Evolutionary conservation across 2,113 vertebrate genomes (phyloP), one percentile per base, ranked within the genome.

Genomic region (Thamnaconus septentrionalis): DNA sequence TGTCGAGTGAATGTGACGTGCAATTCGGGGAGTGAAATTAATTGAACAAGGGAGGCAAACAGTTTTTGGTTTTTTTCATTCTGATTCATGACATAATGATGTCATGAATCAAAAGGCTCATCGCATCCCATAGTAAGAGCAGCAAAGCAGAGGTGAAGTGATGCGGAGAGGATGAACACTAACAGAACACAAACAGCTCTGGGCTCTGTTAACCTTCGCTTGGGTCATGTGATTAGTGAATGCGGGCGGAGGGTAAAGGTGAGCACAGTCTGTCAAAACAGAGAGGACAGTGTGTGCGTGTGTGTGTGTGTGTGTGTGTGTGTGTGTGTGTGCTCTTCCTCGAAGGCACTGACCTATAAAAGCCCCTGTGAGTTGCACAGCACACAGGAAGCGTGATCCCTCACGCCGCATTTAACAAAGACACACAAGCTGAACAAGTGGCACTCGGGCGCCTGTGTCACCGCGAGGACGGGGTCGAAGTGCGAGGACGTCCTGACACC

Each of bases 311-410:
- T 59, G 69, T 53, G 58, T 59, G 69, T 53, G 69, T 54, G 63
- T 48, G 55, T 40, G 48, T 18, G 53, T 46, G 39, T 45, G 61
- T 66, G 56, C 41, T 65, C 48, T 31, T 73, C 65, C 64, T 53
- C 41, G 65, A 78, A 62, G 73, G 75, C 2, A 6, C 6, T 80
- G 75, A 83, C 83, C 83, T 83, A 74, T 66, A 76, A 78, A 82
- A 76, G 53, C 71, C 18, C 18, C 18, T 31, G 18, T 73, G 80
- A 80, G 69, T 55, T 70, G 7, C 71, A 59, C 59, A 61, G 68
- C 56, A 57, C 68, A 72, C 59, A 79, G 53, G 12, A 73, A 62
- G 75, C 63, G 48, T 4, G 69, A 85, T 73, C 67, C 63, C 44
- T 71, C 66, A 61, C 74, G 63, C 59, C 56, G 40, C 64, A 42